Conservation (phyloP, 2,113 vertebrate species). For the Tychaedon coryphoeus region DNA sequence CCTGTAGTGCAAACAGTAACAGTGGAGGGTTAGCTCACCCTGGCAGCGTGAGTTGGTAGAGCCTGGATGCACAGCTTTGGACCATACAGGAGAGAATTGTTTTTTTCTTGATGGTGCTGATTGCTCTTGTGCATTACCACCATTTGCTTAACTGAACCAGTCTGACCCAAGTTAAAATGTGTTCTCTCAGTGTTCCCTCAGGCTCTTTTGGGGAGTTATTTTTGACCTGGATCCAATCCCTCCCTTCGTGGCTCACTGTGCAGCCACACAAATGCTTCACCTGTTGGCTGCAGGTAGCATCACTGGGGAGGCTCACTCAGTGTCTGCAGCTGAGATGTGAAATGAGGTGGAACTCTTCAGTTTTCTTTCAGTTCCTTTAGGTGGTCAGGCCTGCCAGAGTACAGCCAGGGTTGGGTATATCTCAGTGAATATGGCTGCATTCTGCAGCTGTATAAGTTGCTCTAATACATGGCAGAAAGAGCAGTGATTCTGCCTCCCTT, state of each 20-base stretch:
- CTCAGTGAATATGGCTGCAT: not conserved
- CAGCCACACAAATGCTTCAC: not conserved
- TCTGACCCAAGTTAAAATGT: not conserved
- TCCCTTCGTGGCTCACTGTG: not conserved
- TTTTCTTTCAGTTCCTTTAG: not conserved
- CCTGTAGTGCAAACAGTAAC: not conserved
- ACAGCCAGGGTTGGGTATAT: not conserved
- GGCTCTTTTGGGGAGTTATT: not conserved
- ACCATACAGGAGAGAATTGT: not conserved
- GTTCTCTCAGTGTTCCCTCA: not conserved
- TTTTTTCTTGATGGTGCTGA: not conserved
- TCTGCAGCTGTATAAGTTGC: not conserved
- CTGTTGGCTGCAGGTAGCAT: not conserved
- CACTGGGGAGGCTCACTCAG: not conserved
- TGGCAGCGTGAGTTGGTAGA: not conserved
- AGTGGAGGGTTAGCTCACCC: not conserved
- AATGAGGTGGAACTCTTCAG: not conserved
- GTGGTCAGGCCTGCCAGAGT: not conserved
- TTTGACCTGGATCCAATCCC: not conserved
- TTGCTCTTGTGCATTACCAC: not conserved
- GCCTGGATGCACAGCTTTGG: not conserved
- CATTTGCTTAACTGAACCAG: not conserved
- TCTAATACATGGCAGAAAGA: not conserved
- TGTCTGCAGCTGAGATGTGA: not conserved
- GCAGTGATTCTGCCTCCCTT: accelerated